Evolutionary conservation across 2,113 vertebrate species (phyloP).

Genomic region (Thomomys bottae): DNA sequence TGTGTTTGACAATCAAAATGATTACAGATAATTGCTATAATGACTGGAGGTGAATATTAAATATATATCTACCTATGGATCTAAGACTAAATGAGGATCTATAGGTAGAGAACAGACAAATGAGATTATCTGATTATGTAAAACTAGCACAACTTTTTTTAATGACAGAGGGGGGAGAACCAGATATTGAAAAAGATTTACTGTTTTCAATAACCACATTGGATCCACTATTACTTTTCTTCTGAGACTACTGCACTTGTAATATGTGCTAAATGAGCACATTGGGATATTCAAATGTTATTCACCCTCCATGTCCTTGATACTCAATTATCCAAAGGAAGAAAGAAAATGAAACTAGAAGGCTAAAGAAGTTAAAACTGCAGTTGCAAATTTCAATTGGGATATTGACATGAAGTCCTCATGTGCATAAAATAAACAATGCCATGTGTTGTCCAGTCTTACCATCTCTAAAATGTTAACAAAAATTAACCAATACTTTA

Average conservation of each 20-base stretch:
- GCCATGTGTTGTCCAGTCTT: background rate
- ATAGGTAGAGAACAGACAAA: background rate
- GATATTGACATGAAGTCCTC: background rate
- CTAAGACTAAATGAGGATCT: background rate
- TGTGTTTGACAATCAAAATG: background rate
- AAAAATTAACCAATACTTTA: background rate
- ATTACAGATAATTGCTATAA: background rate
- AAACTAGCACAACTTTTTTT: background rate
- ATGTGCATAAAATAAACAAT: background rate
- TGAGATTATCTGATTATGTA: background rate
- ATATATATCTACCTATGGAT: background rate
- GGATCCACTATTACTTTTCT: background rate
- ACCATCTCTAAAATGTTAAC: background rate
- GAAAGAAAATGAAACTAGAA: background rate
- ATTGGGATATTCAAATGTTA: background rate
- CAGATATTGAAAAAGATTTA: background rate
- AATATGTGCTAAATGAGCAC: too few relatives aligned
- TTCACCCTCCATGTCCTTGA: background rate
- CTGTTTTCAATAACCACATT: background rate
- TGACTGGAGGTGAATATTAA: background rate
- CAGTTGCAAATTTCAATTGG: background rate
- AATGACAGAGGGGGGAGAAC: background rate
- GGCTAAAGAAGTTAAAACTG: background rate
- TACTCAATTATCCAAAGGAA: background rate
- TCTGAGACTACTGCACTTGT: background rate